Base-by-base conservation (phyloP, 2,797 vertebrate species). In the Catamblyrhynchus diadema region DNA sequence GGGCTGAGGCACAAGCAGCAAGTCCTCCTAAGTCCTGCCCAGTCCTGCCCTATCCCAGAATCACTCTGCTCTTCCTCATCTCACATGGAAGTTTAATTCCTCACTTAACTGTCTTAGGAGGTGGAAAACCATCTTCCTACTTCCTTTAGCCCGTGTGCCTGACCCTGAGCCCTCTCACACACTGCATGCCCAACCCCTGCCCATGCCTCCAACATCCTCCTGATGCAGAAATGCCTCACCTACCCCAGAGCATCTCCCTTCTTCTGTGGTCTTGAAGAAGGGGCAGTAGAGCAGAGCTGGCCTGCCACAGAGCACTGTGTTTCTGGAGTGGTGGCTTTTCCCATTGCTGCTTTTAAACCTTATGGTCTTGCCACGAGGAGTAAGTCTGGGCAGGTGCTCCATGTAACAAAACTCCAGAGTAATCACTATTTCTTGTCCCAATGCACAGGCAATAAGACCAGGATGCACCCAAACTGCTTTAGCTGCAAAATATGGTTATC, bases 161-260 rank as follows among this genome's bases (percentile, higher is more conserved):
- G 81, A 56, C 7, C 22, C 32, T 6, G 8, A 45, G 8, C 10
- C 25, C 32, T 65, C 48, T 83, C 25, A 30, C 17, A 69, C 4
- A 1, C 9, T 1, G 2, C 28, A 5, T 28, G 25, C 4, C 22
- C 41, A 65, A 39, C 3, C 11, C 8, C 12, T 13, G 8, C 15
- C 53, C 2, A 1, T 6, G 22, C 7, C 28, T 54, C 54, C 54
- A 47, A 44, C 19, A 18, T 37, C 23, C 19, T 82, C 10, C 30
- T 54, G 61, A 22, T 7, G 20, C 24, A 67, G 42, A 74, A 73
- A 75, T 16, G 3, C 20, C 30, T 75, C 65, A 48, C 17, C 48
- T 48, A 32, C 12, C 25, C 7, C 61, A 61, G 17, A 67, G 12
- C 25, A 57, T 16, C 50, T 33, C 37, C 15, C 30, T 57, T 41